phyloP scores from a whole-genome alignment of 2,888 invertebrate species.

The Acholoe squamosa region DNA sequence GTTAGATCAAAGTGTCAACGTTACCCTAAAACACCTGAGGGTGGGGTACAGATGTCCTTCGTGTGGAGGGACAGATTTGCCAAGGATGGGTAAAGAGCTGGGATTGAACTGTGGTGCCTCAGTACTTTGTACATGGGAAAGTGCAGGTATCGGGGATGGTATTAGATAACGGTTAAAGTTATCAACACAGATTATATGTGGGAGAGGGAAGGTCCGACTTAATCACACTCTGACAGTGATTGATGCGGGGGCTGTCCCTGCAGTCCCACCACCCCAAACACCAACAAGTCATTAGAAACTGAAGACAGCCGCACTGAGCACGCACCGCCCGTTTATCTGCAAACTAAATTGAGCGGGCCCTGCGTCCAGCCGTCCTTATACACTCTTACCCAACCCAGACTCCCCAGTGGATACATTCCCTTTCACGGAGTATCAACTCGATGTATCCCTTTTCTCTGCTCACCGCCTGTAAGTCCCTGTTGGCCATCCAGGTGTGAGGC shows the following conservation, averaged over 20 bases:
- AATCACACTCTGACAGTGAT: conserved; percentile 42
- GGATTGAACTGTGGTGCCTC: too few species aligned
- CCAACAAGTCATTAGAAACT: conserved; percentile 26
- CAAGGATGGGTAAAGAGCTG: background rate
- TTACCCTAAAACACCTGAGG: too few species aligned
- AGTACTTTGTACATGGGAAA: too few species aligned
- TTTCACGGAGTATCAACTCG: background rate
- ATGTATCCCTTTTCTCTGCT: background rate
- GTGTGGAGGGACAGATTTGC: background rate
- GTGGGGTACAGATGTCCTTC: background rate
- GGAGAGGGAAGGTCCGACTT: background rate
- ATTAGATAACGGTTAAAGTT: conserved; percentile 35
- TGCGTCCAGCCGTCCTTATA: background rate
- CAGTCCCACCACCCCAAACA: background rate
- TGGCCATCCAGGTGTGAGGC: background rate
- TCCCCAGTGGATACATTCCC: background rate
- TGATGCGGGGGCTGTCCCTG: conserved; percentile 17
- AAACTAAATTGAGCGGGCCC: background rate
- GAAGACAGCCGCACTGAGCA: conserved; percentile 17
- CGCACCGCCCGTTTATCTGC: conserved; percentile 8
- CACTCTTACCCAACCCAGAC: conserved; percentile 26
- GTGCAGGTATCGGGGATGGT: background rate
- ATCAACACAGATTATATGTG: conserved; percentile 5
- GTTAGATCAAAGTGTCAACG: background rate
- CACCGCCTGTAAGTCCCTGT: background rate